Evolutionary conservation across 2,113 vertebrate genomes (phyloP).

Genomic region (Trichechus manatus): DNA sequence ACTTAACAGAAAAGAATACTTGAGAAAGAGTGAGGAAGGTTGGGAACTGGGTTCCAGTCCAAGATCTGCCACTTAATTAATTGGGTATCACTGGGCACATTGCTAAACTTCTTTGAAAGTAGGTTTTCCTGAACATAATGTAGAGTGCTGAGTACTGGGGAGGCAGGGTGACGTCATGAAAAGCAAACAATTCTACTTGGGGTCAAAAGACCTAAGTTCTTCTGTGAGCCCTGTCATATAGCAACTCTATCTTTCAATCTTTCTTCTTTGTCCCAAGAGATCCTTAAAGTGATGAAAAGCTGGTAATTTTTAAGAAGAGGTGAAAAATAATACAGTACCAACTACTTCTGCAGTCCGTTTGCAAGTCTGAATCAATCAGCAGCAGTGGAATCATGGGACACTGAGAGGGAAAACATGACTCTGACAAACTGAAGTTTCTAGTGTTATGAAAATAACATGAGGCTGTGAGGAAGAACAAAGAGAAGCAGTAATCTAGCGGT

Average conservation of each 20-base stretch:
- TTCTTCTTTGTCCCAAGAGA: slow-evolving; percentile 28
- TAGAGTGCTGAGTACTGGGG: no score
- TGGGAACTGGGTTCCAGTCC: not conserved
- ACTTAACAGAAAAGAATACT: not conserved
- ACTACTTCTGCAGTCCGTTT: not conserved
- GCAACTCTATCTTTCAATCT: not conserved
- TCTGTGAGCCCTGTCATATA: not conserved
- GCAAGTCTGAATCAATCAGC: slow-evolving; percentile 1
- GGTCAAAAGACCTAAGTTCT: not conserved
- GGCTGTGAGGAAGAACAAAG: not conserved
- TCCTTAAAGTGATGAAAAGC: slow-evolving; percentile 56
- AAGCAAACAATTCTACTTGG: not conserved
- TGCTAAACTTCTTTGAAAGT: not conserved
- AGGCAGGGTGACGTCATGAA: not conserved
- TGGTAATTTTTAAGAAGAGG: slow-evolving; percentile 43
- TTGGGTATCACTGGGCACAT: not conserved
- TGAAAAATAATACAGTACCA: slow-evolving; percentile 14
- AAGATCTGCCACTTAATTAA: not conserved
- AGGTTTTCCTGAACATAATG: not conserved
- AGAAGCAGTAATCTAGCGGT: no score
- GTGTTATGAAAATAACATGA: not conserved
- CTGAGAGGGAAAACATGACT: slow-evolving; percentile 2
- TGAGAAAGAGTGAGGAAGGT: not conserved
- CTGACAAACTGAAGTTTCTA: not conserved
- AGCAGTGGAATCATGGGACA: not conserved